Evolutionary conservation across 2,113 vertebrate genomes (phyloP).

Genomic region (Megalops atlanticus): DNA sequence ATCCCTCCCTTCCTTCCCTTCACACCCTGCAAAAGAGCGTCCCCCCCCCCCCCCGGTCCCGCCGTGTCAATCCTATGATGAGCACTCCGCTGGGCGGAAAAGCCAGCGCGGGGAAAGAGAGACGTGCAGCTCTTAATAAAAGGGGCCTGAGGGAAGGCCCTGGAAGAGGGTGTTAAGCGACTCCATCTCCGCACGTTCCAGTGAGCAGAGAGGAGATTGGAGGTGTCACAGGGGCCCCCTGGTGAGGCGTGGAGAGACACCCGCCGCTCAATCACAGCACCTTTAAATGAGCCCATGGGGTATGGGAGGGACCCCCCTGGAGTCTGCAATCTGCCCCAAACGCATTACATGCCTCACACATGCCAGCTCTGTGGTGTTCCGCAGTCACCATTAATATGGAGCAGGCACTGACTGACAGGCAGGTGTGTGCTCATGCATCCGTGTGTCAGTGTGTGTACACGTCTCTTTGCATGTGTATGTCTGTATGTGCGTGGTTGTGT

Average conservation of each 20-base stretch:
- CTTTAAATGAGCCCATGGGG: background rate
- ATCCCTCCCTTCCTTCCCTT: background rate
- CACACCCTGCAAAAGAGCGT: background rate
- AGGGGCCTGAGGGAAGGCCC: background rate
- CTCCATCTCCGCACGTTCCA: background rate
- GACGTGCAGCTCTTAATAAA: background rate
- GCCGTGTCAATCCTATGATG: background rate
- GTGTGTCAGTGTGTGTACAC: background rate
- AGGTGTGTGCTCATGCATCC: constrained; percentile 1
- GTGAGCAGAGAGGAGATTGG: background rate
- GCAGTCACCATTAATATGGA: constrained; percentile 10
- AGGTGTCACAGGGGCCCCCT: background rate
- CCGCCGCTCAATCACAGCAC: background rate
- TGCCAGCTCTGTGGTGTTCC: background rate
- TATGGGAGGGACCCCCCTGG: no score
- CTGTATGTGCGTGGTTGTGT: no score
- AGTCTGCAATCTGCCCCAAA: background rate
- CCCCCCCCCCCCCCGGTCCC: background rate
- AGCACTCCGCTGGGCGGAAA: background rate
- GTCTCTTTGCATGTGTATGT: background rate
- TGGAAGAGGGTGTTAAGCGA: constrained; percentile 5
- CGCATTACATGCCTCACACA: background rate
- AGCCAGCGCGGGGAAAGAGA: background rate
- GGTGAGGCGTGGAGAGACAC: background rate
- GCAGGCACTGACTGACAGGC: constrained; percentile 9